These are phyloP conservation scores for Mobula hypostoma DNA, from an alignment of 2,113 vertebrate genomes.

Conservation along the genomic window DNA sequence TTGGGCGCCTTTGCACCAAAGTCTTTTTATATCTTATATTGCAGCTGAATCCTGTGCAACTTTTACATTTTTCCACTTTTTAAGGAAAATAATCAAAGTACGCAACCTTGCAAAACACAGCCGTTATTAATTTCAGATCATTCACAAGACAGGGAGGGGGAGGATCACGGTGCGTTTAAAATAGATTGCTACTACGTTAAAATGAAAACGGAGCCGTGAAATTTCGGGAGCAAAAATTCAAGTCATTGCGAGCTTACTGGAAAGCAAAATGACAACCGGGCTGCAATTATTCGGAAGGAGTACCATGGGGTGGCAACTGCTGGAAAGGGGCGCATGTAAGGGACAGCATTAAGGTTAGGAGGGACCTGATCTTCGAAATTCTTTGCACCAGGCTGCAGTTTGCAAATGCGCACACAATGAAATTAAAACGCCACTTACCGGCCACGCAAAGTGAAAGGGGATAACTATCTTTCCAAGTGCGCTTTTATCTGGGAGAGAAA, in stretches of 20 bases:
- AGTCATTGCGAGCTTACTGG: neutral
- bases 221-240: neutral
- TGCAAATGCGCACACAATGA: neutral
- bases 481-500: constrained; percentile 67
- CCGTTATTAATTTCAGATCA: neutral
- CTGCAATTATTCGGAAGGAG: neutral
- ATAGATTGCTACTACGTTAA: neutral
- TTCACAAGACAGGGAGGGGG: neutral
- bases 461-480: constrained; percentile 72
- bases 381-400: neutral
- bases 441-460: constrained; percentile 89
- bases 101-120: neutral
- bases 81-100: neutral
- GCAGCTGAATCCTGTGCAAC: neutral
- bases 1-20: neutral
- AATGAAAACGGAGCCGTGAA: no score
- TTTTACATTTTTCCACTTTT: neutral
- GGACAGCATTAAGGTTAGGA: no score
- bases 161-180: neutral
- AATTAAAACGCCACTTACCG: constrained; percentile 62
- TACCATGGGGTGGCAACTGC: neutral
- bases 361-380: neutral
- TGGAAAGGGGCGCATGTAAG: neutral
- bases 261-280: neutral
- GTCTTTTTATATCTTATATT: neutral